A percentile compares a stretch with the other conserved stretches of the same genome.
Evolutionary conservation across 2,113 vertebrate genomes (phyloP).

Genomic region (Oreocharis arfaki): DNA sequence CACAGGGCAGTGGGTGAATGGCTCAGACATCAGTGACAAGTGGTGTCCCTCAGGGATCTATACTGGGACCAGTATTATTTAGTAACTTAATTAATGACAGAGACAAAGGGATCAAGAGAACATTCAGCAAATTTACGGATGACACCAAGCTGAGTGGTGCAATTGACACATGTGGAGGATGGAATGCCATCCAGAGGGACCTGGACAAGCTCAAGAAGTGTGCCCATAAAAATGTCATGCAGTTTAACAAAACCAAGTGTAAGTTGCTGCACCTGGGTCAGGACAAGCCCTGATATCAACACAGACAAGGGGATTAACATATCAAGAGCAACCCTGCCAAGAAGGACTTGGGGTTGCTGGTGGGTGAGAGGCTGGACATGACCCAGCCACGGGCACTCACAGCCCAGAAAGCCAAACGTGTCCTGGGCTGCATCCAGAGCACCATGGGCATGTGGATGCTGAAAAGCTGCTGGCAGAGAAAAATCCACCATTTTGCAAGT

Average conservation of each 20-base stretch:
- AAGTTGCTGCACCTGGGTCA: background rate
- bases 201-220: background rate
- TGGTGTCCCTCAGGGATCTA: background rate
- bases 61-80: background rate
- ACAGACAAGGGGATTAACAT: too few species aligned
- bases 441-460: rapidly evolving
- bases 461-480: too few species aligned
- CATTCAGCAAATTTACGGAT: background rate
- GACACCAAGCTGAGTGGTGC: background rate
- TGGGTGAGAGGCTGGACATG: background rate
- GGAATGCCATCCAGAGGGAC: background rate
- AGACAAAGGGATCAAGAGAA: background rate
- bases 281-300: too few species aligned
- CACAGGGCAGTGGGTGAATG: background rate
- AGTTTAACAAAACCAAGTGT: too few species aligned
- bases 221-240: background rate
- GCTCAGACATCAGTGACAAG: background rate
- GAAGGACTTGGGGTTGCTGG: rapidly evolving
- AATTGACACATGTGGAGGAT: background rate
- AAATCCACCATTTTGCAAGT: too few species aligned
- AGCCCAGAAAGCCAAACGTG: background rate
- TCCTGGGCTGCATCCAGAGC: background rate
- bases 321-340: rapidly evolving
- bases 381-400: background rate
- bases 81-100: background rate